A percentile compares a stretch with the other conserved stretches of the same genome.
Conservation (phyloP, 2,113 vertebrate genomes). For the Microcebus jonahi region DNA sequence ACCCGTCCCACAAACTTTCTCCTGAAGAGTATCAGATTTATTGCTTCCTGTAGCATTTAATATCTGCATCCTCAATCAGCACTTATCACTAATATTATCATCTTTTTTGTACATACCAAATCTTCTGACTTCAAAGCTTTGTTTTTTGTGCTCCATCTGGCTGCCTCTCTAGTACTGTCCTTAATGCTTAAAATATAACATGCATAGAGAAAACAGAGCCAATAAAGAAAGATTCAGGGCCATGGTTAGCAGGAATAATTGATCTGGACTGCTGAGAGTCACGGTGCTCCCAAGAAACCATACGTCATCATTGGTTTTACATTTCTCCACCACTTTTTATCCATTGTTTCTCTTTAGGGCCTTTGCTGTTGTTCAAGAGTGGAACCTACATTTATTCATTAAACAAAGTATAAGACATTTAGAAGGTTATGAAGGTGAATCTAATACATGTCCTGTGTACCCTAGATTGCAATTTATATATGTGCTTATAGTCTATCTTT, state of each 20-base stretch:
- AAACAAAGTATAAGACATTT: neutral
- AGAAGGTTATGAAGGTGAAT: neutral
- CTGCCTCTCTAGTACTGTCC: neutral
- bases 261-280: neutral
- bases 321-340: neutral
- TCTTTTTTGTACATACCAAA: neutral
- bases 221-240: slow-evolving; percentile 23
- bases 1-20: neutral
- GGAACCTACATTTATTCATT: neutral
- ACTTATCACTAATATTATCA: slow-evolving; percentile 37
- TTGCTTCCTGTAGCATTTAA: slow-evolving; percentile 55
- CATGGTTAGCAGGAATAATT: neutral
- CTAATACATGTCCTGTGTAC: neutral
- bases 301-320: neutral
- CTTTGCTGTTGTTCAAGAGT: neutral
- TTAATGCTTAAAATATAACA: slow-evolving; percentile 35
- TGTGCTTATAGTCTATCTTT: neutral
- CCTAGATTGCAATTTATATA: neutral
- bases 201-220: slow-evolving; percentile 18
- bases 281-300: neutral
- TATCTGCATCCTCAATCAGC: slow-evolving; percentile 35
- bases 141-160: neutral
- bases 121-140: slow-evolving; percentile 2
- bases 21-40: slow-evolving; percentile 44
- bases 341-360: neutral